phyloP scores from a whole-genome alignment of 2,888 invertebrate species.

The Spatulosminthurus flaviceps region DNA sequence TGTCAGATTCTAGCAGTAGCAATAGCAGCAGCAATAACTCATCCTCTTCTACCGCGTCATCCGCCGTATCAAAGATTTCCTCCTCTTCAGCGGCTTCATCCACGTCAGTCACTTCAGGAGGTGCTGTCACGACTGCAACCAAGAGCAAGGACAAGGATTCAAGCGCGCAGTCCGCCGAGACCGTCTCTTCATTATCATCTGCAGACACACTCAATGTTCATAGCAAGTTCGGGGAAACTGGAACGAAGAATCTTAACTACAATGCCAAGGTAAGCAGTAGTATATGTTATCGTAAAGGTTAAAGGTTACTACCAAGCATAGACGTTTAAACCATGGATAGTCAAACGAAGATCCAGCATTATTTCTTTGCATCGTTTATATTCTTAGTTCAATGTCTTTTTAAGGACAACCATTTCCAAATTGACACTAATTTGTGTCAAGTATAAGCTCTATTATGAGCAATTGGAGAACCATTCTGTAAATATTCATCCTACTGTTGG shows the following conservation, averaged over 20 bases:
- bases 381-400: too few relatives aligned
- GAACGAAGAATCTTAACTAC: background rate
- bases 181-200: background rate
- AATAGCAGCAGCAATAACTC: slow-evolving; percentile 11
- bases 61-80: slow-evolving; percentile 3
- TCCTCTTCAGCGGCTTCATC: background rate
- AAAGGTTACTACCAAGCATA: too few relatives aligned
- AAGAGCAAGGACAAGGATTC: slow-evolving; percentile 24
- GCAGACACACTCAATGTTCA: background rate
- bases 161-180: background rate
- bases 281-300: too few relatives aligned
- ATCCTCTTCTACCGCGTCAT: background rate
- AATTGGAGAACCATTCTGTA: too few relatives aligned
- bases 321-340: background rate
- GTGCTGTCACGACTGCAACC: background rate
- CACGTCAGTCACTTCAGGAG: slow-evolving; percentile 3
- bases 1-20: slow-evolving; percentile 1
- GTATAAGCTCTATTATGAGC: too few relatives aligned
- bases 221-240: background rate
- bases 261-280: background rate
- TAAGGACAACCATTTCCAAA: too few relatives aligned
- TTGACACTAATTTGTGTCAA: too few relatives aligned
- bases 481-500: too few relatives aligned
- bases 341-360: background rate
- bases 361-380: background rate